Evolutionary conservation across 2,888 invertebrate genomes (phyloP).

Genomic region (Physocephala rufipes): DNA sequence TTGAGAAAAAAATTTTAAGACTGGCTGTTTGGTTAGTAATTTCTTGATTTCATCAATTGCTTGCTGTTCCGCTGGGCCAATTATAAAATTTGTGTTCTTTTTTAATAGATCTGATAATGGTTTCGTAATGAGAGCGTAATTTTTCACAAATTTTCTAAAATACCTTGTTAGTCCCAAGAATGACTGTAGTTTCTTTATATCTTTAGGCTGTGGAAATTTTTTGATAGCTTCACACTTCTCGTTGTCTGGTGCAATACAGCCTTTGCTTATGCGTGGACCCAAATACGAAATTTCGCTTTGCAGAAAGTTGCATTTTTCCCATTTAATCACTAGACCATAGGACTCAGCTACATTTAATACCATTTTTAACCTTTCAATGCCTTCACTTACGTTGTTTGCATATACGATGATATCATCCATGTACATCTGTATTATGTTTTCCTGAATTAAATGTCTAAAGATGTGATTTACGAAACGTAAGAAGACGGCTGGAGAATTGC

Average conservation of each 20-base stretch:
- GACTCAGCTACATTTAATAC: not conserved
- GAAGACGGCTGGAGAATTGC: not conserved
- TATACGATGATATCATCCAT: slow-evolving; percentile 18
- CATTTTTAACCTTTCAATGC: slow-evolving; percentile 13
- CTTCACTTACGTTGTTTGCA: slow-evolving; percentile 7
- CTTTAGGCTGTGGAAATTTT: slow-evolving; percentile 29
- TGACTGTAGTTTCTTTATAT: slow-evolving; percentile 27
- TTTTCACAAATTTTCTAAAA: slow-evolving; percentile 31
- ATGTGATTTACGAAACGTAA: slow-evolving; percentile 2
- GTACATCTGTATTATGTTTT: not conserved
- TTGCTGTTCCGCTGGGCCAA: slow-evolving; percentile 7
- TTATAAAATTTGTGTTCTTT: not conserved
- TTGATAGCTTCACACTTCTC: slow-evolving; percentile 19
- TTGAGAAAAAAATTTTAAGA: no score
- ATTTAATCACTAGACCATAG: not conserved
- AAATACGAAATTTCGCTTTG: slow-evolving; percentile 35
- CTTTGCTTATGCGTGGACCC: slow-evolving; percentile 22
- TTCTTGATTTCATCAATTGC: not conserved
- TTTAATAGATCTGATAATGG: slow-evolving; percentile 23
- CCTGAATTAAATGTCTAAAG: slow-evolving; percentile 1
- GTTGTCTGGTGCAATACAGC: slow-evolving; percentile 26
- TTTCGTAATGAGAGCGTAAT: slow-evolving; percentile 15
- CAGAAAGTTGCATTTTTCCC: slow-evolving; percentile 26
- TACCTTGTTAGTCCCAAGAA: slow-evolving; percentile 38
- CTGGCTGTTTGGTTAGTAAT: not conserved